Conservation (phyloP, 2,888 invertebrate genomes). For the Ormyrus thymus region DNA sequence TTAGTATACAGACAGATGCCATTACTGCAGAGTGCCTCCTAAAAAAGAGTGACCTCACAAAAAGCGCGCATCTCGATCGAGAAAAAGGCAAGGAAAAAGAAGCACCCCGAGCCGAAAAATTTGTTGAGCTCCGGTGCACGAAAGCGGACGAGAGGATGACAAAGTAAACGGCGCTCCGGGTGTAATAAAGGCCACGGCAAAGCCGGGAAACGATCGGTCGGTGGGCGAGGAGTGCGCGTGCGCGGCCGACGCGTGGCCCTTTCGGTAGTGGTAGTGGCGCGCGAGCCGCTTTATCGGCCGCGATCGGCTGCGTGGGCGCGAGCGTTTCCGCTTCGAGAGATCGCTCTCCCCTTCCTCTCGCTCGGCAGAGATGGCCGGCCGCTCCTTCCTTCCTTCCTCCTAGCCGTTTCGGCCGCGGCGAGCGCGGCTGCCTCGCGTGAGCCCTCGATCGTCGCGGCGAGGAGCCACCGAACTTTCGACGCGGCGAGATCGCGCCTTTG, state of each 20-base stretch:
- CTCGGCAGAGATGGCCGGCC: neutral
- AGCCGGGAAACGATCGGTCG: neutral
- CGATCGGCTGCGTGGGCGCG: slow-evolving; percentile 49
- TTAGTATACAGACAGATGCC: too few relatives aligned
- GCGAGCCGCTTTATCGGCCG: slow-evolving; percentile 44
- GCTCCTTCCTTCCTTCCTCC: neutral
- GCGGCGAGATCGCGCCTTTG: slow-evolving; percentile 8
- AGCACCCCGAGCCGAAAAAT: slow-evolving; percentile 3
- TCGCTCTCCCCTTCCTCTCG: slow-evolving; percentile 13
- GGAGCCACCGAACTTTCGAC: slow-evolving; percentile 26
- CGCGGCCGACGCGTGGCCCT: slow-evolving; percentile 46
- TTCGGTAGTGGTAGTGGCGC: slow-evolving; percentile 33
- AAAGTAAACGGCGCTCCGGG: slow-evolving; percentile 3
- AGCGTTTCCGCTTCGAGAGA: slow-evolving; percentile 51
- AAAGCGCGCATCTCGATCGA: too few relatives aligned
- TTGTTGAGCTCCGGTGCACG: slow-evolving; percentile 7
- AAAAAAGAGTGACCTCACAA: too few relatives aligned
- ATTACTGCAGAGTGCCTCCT: too few relatives aligned
- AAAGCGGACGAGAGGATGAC: neutral
- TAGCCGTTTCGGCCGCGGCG: neutral
- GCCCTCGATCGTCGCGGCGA: slow-evolving; percentile 22
- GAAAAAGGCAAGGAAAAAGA: neutral
- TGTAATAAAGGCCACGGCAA: neutral
- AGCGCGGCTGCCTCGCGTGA: neutral
- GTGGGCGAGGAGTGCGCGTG: slow-evolving; percentile 2